These are phyloP conservation scores for Drosophila setosimentum DNA, from an alignment of 2,888 invertebrate species.

Conservation along the genomic window DNA sequence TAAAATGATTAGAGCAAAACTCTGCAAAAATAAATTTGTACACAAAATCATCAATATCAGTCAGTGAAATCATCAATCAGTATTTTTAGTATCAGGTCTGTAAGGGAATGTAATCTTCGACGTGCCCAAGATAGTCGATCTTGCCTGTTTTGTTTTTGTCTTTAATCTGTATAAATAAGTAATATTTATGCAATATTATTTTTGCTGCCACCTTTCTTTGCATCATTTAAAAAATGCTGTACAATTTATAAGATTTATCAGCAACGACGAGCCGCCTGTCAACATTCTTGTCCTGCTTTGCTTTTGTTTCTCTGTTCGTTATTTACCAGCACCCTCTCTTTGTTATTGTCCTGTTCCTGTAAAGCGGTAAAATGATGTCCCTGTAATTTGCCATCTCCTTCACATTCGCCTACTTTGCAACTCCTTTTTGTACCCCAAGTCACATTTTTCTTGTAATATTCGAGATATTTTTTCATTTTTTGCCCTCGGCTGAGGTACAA, in stretches of 20 bases:
- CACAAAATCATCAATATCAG: background rate
- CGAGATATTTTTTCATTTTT: slow-evolving; percentile 30
- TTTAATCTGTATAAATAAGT: slow-evolving; percentile 22
- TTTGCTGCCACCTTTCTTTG: slow-evolving; percentile 6
- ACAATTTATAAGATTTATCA: slow-evolving; percentile 62
- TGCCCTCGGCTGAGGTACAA: slow-evolving; percentile 32
- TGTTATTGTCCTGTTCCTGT: slow-evolving; percentile 50
- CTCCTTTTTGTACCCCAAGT: slow-evolving; percentile 13
- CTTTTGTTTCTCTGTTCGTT: background rate
- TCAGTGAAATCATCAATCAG: background rate
- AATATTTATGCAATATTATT: slow-evolving; percentile 6
- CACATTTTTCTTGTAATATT: slow-evolving; percentile 35
- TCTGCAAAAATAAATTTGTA: background rate
- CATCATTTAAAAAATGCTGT: slow-evolving; percentile 41
- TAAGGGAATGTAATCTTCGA: background rate
- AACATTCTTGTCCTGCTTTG: slow-evolving; percentile 29
- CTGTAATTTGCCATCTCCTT: slow-evolving; percentile 13
- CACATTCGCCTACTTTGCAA: slow-evolving; percentile 1
- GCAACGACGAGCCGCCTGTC: slow-evolving; percentile 45
- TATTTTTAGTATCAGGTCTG: background rate
- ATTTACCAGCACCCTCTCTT: background rate
- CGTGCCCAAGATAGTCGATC: background rate
- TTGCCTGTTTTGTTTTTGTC: background rate
- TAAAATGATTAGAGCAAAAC: background rate
- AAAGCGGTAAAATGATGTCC: slow-evolving; percentile 67